phyloP scores from a whole-genome alignment of 1,140 invertebrate genomes.

The Saccostrea glomerata region DNA sequence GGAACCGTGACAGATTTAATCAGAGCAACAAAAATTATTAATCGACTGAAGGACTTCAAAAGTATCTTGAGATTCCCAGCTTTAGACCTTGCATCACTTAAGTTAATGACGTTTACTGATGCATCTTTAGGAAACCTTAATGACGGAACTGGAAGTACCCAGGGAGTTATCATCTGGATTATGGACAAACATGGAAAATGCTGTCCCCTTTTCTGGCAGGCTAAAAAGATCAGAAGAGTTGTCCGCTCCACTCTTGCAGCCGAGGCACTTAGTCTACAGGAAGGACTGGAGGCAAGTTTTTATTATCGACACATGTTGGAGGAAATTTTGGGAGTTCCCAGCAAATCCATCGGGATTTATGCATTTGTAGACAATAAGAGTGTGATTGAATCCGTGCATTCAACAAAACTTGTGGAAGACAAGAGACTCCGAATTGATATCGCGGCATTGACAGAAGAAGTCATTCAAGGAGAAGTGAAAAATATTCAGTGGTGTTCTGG shows the following conservation, averaged over 20 bases:
- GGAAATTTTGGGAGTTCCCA: too few species aligned
- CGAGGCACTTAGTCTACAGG: constrained; percentile 22
- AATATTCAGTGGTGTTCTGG: too few species aligned
- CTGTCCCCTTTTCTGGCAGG: constrained; percentile 53
- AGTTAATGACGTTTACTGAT: constrained; percentile 53
- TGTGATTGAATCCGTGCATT: constrained; percentile 59
- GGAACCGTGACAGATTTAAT: too few species aligned
- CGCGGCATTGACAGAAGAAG: too few species aligned
- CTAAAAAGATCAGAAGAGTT: constrained; percentile 30
- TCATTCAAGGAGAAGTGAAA: too few species aligned
- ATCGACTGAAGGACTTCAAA: constrained; percentile 22
- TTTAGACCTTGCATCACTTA: not conserved
- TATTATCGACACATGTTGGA: too few species aligned
- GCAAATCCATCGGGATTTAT: constrained; percentile 45
- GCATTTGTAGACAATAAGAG: constrained; percentile 60
- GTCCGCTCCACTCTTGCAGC: constrained; percentile 53
- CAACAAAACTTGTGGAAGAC: constrained; percentile 62
- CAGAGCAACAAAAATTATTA: too few species aligned
- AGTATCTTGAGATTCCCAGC: not conserved
- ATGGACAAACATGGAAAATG: constrained; percentile 15
- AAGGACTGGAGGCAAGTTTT: not conserved
- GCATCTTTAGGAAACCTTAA: constrained; percentile 52
- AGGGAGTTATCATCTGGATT: constrained; percentile 24
- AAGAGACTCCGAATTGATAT: constrained; percentile 40
- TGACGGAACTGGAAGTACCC: constrained; percentile 52